Percentiles rank a stretch among this genome's conserved stretches.
Conservation (phyloP, 2,888 invertebrate species). For the Oxystoma pomonae region DNA sequence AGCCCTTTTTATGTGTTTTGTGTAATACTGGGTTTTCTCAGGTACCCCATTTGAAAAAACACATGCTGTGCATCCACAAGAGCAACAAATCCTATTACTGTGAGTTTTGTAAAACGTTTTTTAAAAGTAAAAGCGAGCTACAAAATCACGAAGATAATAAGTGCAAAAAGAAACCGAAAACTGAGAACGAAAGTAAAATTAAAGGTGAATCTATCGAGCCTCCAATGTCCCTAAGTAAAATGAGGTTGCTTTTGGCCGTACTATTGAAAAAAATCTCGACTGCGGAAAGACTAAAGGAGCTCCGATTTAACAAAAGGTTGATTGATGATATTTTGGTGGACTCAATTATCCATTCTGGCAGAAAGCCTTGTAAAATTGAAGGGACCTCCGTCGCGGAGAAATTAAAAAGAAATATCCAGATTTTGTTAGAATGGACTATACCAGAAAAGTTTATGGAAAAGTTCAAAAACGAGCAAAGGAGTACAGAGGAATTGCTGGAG, state of each 20-base stretch:
- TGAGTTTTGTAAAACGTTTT: slow-evolving; percentile 65
- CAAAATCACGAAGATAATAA: slow-evolving; percentile 53
- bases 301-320: slow-evolving; percentile 69
- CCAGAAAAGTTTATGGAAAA: slow-evolving; percentile 73
- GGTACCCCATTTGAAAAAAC: slow-evolving; percentile 81
- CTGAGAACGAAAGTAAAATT: slow-evolving; percentile 32
- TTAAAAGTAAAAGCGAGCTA: slow-evolving; percentile 70
- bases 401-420: slow-evolving; percentile 70
- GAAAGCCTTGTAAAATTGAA: slow-evolving; percentile 59
- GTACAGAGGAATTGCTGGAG: slow-evolving; percentile 75
- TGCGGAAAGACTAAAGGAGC: slow-evolving; percentile 64
- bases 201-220: slow-evolving; percentile 43
- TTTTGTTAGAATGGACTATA: slow-evolving; percentile 76
- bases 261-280: slow-evolving; percentile 79
- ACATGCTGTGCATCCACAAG: slow-evolving; percentile 81
- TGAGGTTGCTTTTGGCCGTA: slow-evolving; percentile 76
- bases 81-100: slow-evolving; percentile 76
- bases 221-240: slow-evolving; percentile 65
- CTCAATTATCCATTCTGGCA: slow-evolving; percentile 71
- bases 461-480: slow-evolving; percentile 68
- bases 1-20: slow-evolving; percentile 70
- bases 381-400: slow-evolving; percentile 58
- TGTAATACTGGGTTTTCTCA: slow-evolving; percentile 76
- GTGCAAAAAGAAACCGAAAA: slow-evolving; percentile 38
- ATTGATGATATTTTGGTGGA: slow-evolving; percentile 80